Evolutionary conservation across 2,888 invertebrate species (phyloP).

Genomic region (Lasioglossum oenotherae): DNA sequence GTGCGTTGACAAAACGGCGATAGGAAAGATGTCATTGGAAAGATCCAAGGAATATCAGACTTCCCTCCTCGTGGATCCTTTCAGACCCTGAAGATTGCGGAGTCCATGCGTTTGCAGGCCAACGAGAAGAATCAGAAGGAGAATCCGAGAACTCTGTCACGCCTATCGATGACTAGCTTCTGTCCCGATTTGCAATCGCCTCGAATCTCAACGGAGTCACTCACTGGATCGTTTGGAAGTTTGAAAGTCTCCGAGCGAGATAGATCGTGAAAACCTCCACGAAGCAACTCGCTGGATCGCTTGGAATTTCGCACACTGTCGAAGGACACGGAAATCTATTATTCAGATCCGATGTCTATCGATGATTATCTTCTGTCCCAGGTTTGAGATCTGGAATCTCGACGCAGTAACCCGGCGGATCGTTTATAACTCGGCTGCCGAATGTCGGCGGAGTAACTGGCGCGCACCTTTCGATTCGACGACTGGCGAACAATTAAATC

Average conservation of each 20-base stretch:
- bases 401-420: not conserved
- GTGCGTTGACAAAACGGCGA: not conserved
- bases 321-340: not conserved
- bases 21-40: not conserved
- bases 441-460: not conserved
- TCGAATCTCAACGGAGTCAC: too few species aligned
- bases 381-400: not conserved
- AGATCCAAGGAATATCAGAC: not conserved
- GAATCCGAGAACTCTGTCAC: too few species aligned
- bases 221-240: not conserved
- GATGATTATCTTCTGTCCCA: not conserved
- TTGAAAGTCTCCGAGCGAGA: too few species aligned
- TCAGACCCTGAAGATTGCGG: not conserved
- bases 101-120: too few species aligned
- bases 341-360: not conserved
- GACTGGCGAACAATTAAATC: slow-evolving; percentile 7
- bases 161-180: too few species aligned
- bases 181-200: too few species aligned
- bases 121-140: too few species aligned
- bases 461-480: not conserved
- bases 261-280: not conserved
- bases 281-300: not conserved
- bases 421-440: not conserved
- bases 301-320: not conserved
- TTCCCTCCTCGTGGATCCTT: not conserved